phyloP scores from a whole-genome alignment of 1,140 invertebrate genomes.

The Heterodera schachtii region DNA sequence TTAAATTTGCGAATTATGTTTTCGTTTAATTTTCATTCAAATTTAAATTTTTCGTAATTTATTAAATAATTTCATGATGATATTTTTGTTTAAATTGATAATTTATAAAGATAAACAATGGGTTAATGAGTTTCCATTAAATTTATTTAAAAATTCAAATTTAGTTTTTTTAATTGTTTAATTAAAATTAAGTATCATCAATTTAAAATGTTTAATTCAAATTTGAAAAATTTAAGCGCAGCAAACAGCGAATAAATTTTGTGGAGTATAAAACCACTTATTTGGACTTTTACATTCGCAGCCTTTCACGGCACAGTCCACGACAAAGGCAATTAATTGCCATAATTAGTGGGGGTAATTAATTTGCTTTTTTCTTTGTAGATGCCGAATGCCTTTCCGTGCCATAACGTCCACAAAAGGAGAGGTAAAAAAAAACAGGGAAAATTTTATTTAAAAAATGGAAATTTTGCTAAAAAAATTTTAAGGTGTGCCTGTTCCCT shows the following conservation, averaged over 20 bases:
- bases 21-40: too few species aligned
- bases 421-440: constrained; percentile 17
- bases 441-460: not conserved
- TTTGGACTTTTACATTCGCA: constrained; percentile 53
- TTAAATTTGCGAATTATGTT: too few species aligned
- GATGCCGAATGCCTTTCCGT: constrained; percentile 48
- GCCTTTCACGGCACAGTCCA: constrained; percentile 40
- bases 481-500: constrained; percentile 43
- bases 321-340: constrained; percentile 15
- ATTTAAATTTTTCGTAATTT: too few species aligned
- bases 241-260: constrained; percentile 48
- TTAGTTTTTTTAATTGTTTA: too few species aligned
- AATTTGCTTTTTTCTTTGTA: constrained; percentile 18
- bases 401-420: constrained; percentile 50
- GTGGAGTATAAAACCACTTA: constrained; percentile 49
- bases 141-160: too few species aligned
- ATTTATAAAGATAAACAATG: too few species aligned
- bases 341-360: too few species aligned
- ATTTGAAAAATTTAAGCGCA: constrained; percentile 37
- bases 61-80: too few species aligned
- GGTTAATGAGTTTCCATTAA: too few species aligned
- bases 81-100: too few species aligned
- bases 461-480: not conserved
- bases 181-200: too few species aligned
- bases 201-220: too few species aligned